phyloP scores from a whole-genome alignment of 1,140 invertebrate species.

The Drosophila leontia region DNA sequence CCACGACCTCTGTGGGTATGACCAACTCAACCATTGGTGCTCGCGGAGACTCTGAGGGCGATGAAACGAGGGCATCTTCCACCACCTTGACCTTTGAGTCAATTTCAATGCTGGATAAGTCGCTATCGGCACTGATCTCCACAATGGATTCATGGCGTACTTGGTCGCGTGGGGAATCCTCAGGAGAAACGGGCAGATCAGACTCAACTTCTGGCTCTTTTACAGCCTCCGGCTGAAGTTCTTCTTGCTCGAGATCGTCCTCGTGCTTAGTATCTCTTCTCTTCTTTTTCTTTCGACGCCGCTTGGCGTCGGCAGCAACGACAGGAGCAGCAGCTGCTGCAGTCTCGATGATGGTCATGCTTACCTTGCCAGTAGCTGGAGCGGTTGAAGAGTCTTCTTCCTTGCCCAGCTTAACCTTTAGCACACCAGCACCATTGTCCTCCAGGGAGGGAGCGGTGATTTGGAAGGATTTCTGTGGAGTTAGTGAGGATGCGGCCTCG shows the following conservation, averaged over 20 bases:
- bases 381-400: conserved; percentile 17
- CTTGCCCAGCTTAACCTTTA: conserved; percentile 62
- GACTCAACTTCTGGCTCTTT: conserved; percentile 75
- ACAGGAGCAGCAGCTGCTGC: conserved; percentile 41
- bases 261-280: conserved; percentile 68
- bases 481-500: conserved; percentile 56
- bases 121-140: conserved; percentile 75
- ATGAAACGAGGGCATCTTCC: conserved; percentile 86
- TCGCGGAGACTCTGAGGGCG: conserved; percentile 71
- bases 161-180: conserved; percentile 48
- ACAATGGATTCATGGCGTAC: conserved; percentile 66
- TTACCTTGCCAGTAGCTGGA: conserved; percentile 57
- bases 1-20: conserved; percentile 87
- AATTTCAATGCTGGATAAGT: conserved; percentile 85
- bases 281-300: conserved; percentile 85
- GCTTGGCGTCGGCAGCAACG: conserved; percentile 63
- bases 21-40: conserved; percentile 86
- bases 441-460: conserved; percentile 76
- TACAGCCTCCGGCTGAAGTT: conserved; percentile 50
- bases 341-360: conserved; percentile 77
- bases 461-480: conserved; percentile 63
- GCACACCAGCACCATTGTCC: conserved; percentile 62
- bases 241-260: conserved; percentile 42
- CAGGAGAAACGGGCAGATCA: conserved; percentile 80
- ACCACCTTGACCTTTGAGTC: conserved; percentile 87